Conservation (phyloP, 2,888 invertebrate species). For the Miltochrista miniata region DNA sequence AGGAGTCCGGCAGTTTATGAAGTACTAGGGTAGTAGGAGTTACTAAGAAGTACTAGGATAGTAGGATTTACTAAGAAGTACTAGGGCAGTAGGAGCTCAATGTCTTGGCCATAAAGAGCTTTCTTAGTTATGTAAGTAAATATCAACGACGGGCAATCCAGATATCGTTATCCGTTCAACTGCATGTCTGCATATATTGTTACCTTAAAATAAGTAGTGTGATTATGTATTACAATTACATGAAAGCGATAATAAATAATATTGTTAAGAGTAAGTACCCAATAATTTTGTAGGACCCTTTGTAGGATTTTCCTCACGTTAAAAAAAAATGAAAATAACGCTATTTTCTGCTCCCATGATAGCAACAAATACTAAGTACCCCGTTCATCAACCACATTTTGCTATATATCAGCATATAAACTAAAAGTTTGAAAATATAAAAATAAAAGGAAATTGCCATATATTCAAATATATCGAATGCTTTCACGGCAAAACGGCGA, state of each 20-base stretch:
- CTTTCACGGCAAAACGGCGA: conserved; percentile 51
- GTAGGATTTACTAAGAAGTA: too few relatives aligned
- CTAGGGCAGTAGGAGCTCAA: too few relatives aligned
- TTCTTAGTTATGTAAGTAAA: too few relatives aligned
- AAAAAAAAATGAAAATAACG: background rate
- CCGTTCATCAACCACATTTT: background rate
- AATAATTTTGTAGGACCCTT: too few relatives aligned
- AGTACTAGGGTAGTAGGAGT: too few relatives aligned
- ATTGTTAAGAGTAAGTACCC: conserved; percentile 23
- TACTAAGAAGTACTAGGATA: too few relatives aligned
- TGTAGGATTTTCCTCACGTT: too few relatives aligned
- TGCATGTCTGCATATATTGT: conserved; percentile 3
- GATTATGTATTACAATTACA: conserved; percentile 14
- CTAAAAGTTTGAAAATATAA: conserved; percentile 25
- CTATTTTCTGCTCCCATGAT: too few relatives aligned
- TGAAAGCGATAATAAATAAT: conserved; percentile 12
- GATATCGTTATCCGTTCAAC: too few relatives aligned
- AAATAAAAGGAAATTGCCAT: conserved; percentile 39
- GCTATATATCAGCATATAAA: background rate
- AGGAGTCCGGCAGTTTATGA: too few relatives aligned
- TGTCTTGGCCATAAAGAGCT: too few relatives aligned
- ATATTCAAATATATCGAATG: conserved; percentile 48
- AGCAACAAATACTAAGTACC: background rate
- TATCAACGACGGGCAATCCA: too few relatives aligned
- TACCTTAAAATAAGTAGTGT: conserved; percentile 28